phyloP scores from a whole-genome alignment of 2,888 invertebrate genomes.

The Zaprionus bogoriensis region DNA sequence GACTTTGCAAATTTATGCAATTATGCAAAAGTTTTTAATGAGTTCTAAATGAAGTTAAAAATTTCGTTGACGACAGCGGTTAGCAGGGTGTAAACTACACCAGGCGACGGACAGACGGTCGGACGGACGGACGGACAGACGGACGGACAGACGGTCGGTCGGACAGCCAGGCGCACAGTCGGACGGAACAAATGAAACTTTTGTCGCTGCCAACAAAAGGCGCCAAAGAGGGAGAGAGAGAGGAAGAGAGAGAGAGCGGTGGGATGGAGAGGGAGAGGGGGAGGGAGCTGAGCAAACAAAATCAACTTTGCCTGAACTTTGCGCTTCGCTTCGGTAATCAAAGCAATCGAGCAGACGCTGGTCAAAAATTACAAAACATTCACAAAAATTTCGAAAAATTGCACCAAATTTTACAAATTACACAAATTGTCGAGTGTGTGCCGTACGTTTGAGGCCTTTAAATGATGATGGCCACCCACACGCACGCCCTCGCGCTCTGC shows the following conservation, averaged over 20 bases:
- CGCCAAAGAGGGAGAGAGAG: constrained; percentile 3
- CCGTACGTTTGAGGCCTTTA: no score
- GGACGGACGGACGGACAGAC: neutral
- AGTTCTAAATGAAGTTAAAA: constrained; percentile 74
- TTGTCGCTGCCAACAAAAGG: constrained; percentile 43
- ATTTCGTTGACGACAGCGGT: constrained; percentile 64
- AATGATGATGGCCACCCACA: no score
- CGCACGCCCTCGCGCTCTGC: constrained; percentile 27
- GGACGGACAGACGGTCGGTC: no score
- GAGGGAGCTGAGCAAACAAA: neutral
- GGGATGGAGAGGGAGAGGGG: neutral
- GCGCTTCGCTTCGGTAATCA: constrained; percentile 51
- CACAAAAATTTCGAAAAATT: no score
- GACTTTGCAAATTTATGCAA: constrained; percentile 77
- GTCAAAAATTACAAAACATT: constrained; percentile 39
- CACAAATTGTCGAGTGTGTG: no score
- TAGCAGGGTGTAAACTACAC: constrained; percentile 65
- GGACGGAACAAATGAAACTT: constrained; percentile 48
- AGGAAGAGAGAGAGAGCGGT: neutral
- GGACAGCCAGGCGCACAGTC: neutral
- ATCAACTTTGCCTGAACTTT: constrained; percentile 17
- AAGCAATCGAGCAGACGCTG: constrained; percentile 31
- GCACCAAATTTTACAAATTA: constrained; percentile 23
- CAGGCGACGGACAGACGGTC: constrained; percentile 20
- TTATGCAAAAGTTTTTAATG: constrained; percentile 76